Conservation (phyloP, 2,797 vertebrate genomes). For the Spinus pinus region DNA sequence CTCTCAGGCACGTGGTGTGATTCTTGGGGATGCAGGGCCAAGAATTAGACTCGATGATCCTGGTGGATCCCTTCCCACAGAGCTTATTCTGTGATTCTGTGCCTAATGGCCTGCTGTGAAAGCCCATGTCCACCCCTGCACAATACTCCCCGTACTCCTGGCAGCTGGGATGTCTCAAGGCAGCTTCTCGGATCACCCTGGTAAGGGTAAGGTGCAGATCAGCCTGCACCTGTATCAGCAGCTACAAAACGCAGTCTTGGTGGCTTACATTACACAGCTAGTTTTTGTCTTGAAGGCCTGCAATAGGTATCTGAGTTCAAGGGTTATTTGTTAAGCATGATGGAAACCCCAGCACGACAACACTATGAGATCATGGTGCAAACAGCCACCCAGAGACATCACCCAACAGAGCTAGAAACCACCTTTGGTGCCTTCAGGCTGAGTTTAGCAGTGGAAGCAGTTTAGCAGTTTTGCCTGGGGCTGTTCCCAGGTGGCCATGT, state of each 20-base stretch:
- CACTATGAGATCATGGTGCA: not conserved
- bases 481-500: fast-evolving
- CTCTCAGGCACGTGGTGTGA: no score
- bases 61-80: not conserved
- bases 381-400: not conserved
- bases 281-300: not conserved
- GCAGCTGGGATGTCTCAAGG: not conserved
- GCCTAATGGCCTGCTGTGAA: not conserved
- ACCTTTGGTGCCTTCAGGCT: not conserved
- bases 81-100: not conserved
- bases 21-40: not conserved
- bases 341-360: not conserved
- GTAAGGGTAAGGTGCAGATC: not conserved
- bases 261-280: not conserved
- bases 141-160: fast-evolving
- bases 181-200: not conserved
- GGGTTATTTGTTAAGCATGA: fast-evolving
- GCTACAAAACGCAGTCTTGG: not conserved
- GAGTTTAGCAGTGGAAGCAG: not conserved
- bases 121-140: not conserved
- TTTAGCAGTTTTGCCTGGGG: not conserved
- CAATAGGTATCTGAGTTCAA: not conserved
- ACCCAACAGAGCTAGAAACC: not conserved
- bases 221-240: not conserved
- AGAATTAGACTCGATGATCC: not conserved